Base-by-base conservation (phyloP, 2,797 vertebrate species). In the Synanceia verrucosa region DNA sequence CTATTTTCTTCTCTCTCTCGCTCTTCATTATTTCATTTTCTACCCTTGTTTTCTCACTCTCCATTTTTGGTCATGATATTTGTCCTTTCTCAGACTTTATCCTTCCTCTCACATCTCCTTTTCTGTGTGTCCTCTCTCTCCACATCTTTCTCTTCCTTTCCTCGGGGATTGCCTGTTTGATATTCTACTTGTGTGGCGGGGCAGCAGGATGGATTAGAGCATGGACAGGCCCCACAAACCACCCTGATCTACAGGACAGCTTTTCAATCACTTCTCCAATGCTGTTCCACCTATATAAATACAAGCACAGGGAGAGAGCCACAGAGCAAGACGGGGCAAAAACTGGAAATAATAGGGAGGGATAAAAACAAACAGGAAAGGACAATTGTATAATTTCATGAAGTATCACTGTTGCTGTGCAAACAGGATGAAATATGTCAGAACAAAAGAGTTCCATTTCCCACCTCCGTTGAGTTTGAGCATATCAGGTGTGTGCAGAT, bases 191-290 rank as follows among this genome's bases (percentile, higher is more conserved):
- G 87, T 87, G 91, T 92, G 83, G 78, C 53, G 64, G 88, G 87
- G 90, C 90, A 76, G 93, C 87, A 90, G 88, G 95, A 95, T 93
- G 94, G 92, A 97, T 96, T 96, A 95, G 89, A 95, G 93, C 87
- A 76, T 90, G 95, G 96, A 96, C 95, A 96, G 95, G 93, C 94
- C 94, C 89, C 91, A 92, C 91, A 80, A 92, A 90, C 89, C 92
- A 93, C 88, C 90, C 88, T 92, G 93, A 94, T 91, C 88, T 89
- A 93, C 90, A 92, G 93, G 87, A 94, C 94, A 94, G 94, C 92
- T 95, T 93, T 95, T 97, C 96, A 94, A 91, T 88, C 95, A 91
- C 80, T 93, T 87, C 93, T 76, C 89, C 88, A 78, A 79, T 83
- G 90, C 89, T 89, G 87, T 92, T 93, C 88, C 94, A 91, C 93